phyloP scores from a whole-genome alignment of 2,888 invertebrate genomes.

The Amiota communis region DNA sequence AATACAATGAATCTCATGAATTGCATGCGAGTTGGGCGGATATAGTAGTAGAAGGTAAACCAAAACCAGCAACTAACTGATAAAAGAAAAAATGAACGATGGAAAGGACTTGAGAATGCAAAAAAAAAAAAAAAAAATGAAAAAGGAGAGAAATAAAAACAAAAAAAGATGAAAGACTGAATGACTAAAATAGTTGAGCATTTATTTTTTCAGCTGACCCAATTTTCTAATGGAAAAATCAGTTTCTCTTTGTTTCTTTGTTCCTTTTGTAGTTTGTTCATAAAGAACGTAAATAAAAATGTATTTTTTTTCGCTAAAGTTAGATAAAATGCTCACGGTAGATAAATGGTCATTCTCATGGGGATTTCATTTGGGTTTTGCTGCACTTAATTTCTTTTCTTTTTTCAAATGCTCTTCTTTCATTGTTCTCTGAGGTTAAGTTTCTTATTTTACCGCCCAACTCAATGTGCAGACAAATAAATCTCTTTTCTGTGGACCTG shows the following conservation, averaged over 20 bases:
- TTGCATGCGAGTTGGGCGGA: conserved; percentile 21
- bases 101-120: conserved; percentile 20
- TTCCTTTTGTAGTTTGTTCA: too few relatives aligned
- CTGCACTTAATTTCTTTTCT: conserved; percentile 17
- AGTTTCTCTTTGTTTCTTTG: too few relatives aligned
- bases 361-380: conserved; percentile 14
- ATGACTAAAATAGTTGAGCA: conserved; percentile 58
- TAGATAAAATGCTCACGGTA: conserved; percentile 53
- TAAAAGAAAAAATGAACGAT: conserved; percentile 22
- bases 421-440: conserved; percentile 24
- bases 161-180: conserved; percentile 18
- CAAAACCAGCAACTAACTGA: too few relatives aligned
- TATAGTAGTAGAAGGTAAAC: too few relatives aligned
- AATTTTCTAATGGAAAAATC: conserved; percentile 69
- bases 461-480: conserved; percentile 56
- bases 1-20: conserved; percentile 29
- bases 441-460: conserved; percentile 49
- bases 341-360: conserved; percentile 55
- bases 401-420: conserved; percentile 9
- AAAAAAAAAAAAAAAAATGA: not conserved
- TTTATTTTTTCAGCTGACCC: conserved; percentile 69
- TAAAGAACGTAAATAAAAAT: too few relatives aligned
- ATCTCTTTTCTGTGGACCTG: conserved; percentile 69
- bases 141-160: not conserved
- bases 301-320: too few relatives aligned